Conservation (phyloP, 2,113 vertebrate species). For the Collichthys lucidus region DNA sequence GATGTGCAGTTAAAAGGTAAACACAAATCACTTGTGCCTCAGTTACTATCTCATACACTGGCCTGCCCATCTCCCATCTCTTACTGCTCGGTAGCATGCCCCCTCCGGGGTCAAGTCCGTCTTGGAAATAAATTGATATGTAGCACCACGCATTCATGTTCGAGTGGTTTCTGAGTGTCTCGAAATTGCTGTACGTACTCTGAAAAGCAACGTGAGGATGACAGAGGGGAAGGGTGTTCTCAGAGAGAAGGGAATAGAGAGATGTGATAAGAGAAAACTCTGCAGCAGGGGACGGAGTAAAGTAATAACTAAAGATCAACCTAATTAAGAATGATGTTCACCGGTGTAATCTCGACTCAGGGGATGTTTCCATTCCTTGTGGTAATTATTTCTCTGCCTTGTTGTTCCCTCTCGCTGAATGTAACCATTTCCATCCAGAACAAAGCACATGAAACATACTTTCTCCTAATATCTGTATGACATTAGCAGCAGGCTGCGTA, state of each 20-base stretch:
- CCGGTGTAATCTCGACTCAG: slow-evolving; percentile 62
- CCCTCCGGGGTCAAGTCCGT: slow-evolving; percentile 47
- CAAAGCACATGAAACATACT: background rate
- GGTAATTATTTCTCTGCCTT: slow-evolving; percentile 73
- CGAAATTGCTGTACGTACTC: slow-evolving; percentile 41
- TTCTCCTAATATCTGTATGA: slow-evolving; percentile 23
- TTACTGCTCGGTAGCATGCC: slow-evolving; percentile 22
- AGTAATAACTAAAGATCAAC: slow-evolving; percentile 72
- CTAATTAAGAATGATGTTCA: slow-evolving; percentile 76
- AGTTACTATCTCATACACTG: slow-evolving; percentile 13
- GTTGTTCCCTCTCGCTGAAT: slow-evolving; percentile 45
- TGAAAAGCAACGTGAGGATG: slow-evolving; percentile 18
- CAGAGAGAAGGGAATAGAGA: slow-evolving; percentile 15
- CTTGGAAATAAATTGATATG: slow-evolving; percentile 48
- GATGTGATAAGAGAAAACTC: slow-evolving; percentile 39
- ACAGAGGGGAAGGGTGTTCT: slow-evolving; percentile 16
- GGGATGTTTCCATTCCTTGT: slow-evolving; percentile 55
- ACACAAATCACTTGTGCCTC: background rate
- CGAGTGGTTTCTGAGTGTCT: slow-evolving; percentile 31
- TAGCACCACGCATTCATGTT: slow-evolving; percentile 36
- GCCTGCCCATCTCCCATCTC: slow-evolving; percentile 10
- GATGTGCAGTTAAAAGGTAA: background rate
- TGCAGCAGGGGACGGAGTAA: slow-evolving; percentile 64
- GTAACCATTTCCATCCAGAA: slow-evolving; percentile 51
- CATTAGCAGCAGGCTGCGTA: slow-evolving; percentile 15